Conservation (phyloP, 2,888 invertebrate genomes). For the Volucella zonaria region DNA sequence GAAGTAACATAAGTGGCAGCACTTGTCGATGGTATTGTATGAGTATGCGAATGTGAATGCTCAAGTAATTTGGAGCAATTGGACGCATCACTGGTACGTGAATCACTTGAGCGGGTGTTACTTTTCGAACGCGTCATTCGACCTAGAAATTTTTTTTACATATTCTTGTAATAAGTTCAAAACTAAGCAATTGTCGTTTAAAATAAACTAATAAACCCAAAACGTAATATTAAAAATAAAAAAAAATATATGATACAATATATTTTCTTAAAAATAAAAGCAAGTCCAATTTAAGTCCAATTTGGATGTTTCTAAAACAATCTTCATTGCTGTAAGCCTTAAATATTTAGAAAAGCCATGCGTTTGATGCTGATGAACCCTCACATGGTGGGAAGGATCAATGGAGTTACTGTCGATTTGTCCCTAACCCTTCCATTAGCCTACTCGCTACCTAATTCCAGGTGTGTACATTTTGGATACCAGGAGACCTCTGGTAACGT, state of each 20-base stretch:
- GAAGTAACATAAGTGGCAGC: constrained; percentile 76
- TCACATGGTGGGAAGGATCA: too few relatives aligned
- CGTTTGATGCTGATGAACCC: too few relatives aligned
- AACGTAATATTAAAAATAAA: neutral
- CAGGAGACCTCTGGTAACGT: too few relatives aligned
- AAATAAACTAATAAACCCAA: constrained; percentile 5
- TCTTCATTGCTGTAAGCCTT: neutral
- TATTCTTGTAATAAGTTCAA: constrained; percentile 7
- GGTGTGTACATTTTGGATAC: too few relatives aligned
- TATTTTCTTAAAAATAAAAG: neutral
- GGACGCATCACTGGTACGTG: constrained; percentile 81
- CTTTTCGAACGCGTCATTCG: constrained; percentile 82
- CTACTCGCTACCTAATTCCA: too few relatives aligned
- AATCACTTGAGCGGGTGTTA: constrained; percentile 82
- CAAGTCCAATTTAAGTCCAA: neutral
- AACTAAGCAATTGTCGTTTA: constrained; percentile 6
- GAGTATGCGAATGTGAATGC: constrained; percentile 78
- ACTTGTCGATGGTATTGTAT: constrained; percentile 71
- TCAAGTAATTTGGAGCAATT: constrained; percentile 81
- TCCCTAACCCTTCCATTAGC: too few relatives aligned
- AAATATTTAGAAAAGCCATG: too few relatives aligned
- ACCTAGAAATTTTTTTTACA: constrained; percentile 76
- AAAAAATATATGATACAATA: neutral
- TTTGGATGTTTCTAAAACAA: neutral
- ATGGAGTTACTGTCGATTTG: too few relatives aligned